A percentile compares a stretch with the other conserved stretches of the same genome.
Conservation (phyloP, 2,797 vertebrate species). For the Falco columbarius region DNA sequence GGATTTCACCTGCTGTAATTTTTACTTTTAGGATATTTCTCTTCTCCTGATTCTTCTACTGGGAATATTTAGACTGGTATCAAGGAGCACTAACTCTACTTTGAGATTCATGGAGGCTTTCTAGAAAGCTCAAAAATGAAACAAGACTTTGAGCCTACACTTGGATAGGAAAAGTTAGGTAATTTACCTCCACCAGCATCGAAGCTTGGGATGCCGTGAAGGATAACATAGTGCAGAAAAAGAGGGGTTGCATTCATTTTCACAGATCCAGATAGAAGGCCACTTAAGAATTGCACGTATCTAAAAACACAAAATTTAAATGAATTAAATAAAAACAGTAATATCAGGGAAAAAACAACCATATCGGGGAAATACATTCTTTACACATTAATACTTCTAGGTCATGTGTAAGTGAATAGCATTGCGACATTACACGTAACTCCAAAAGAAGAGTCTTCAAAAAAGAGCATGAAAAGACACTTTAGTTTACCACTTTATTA, state of each 20-base stretch:
- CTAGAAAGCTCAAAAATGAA: neutral
- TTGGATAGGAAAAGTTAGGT: neutral
- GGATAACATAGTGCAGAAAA: conserved; percentile 90
- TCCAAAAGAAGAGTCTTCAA: neutral
- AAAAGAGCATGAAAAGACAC: neutral
- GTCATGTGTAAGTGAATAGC: neutral
- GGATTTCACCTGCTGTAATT: neutral
- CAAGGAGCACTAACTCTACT: neutral
- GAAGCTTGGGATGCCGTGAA: conserved; percentile 89
- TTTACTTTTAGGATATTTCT: neutral
- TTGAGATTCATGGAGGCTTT: neutral
- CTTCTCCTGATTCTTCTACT: neutral
- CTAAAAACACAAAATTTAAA: conserved; percentile 69
- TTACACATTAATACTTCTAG: neutral
- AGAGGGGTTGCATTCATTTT: conserved; percentile 92
- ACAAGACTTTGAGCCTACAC: neutral
- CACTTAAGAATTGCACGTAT: conserved; percentile 92
- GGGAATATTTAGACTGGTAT: neutral
- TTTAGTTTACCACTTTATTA: neutral
- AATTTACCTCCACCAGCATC: conserved; percentile 85
- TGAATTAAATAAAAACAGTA: neutral
- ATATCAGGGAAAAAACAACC: neutral
- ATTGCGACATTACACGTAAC: neutral
- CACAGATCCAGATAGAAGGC: conserved; percentile 90
- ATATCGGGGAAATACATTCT: neutral